Percentiles rank a stretch among this genome's conserved stretches.
These are phyloP conservation scores for Sakesphorus luctuosus DNA, from an alignment of 2,113 vertebrate genomes.

Conservation along the genomic window DNA sequence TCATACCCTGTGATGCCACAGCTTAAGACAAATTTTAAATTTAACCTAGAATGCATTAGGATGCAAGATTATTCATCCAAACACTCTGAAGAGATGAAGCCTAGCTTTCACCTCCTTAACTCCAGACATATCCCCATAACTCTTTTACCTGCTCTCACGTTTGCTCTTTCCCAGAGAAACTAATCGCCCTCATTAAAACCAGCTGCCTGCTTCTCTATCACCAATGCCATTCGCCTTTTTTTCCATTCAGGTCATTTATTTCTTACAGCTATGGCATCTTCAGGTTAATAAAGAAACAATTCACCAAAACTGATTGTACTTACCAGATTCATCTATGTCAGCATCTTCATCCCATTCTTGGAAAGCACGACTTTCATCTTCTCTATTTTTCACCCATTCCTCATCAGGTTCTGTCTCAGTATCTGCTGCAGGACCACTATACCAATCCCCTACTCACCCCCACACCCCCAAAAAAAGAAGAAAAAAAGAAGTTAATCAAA, in stretches of 20 bases:
- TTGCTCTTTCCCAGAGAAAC: not conserved
- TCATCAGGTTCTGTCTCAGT: conserved; percentile 89
- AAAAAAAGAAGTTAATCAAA: not conserved
- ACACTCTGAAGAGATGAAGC: not conserved
- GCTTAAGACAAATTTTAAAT: not conserved
- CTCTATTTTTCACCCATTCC: conserved; percentile 87
- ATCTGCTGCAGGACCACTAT: conserved; percentile 83
- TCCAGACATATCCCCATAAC: not conserved
- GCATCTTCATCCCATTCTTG: conserved; percentile 98
- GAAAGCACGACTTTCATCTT: conserved; percentile 90
- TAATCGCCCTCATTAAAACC: not conserved
- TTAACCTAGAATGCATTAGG: not conserved
- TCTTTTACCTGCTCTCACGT: not conserved
- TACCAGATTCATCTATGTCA: conserved; percentile 95
- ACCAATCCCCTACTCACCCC: conserved; percentile 83
- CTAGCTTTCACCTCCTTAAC: not conserved
- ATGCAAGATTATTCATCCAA: not conserved
- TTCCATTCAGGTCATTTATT: not conserved
- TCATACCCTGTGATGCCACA: not conserved
- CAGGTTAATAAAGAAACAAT: not conserved
- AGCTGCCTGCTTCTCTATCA: not conserved
- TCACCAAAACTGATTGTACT: not conserved
- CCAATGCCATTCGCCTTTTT: not conserved
- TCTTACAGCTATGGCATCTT: not conserved
- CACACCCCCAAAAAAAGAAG: not conserved